phyloP scores from a whole-genome alignment of 2,797 vertebrate species.

The Anas capensis region DNA sequence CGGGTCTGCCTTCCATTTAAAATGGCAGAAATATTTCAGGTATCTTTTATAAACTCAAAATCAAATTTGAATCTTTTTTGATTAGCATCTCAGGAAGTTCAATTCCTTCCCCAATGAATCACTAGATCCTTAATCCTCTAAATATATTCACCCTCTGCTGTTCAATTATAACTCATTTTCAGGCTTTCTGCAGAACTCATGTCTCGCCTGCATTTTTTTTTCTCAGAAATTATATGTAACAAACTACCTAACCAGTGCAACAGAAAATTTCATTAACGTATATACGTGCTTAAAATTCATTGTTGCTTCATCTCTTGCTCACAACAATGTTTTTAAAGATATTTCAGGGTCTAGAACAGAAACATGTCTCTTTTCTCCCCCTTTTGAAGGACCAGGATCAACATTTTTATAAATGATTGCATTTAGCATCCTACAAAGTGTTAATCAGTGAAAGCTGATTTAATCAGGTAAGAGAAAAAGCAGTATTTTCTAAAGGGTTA shows the following conservation, averaged over 20 bases:
- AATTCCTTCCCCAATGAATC: conserved; percentile 30
- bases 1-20: conserved; percentile 10
- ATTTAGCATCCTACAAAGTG: conserved; percentile 72
- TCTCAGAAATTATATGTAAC: neutral
- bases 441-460: conserved; percentile 77
- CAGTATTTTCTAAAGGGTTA: conserved; percentile 76
- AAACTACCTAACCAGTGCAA: conserved; percentile 6
- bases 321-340: conserved; percentile 55
- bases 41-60: conserved; percentile 2
- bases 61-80: conserved; percentile 10
- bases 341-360: conserved; percentile 54
- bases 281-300: conserved; percentile 35
- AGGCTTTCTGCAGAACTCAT: neutral
- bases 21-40: conserved; percentile 36
- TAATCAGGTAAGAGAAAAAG: conserved; percentile 76
- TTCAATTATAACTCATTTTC: neutral
- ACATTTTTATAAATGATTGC: conserved; percentile 63
- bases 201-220: conserved; percentile 4
- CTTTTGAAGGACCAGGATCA: conserved; percentile 68
- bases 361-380: neutral
- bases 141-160: conserved; percentile 5
- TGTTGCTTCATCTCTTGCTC: conserved; percentile 36
- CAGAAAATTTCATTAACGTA: conserved; percentile 6
- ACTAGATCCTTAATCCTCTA: conserved; percentile 13
- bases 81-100: conserved; percentile 44